phyloP scores from a whole-genome alignment of 1,140 invertebrate genomes.

The Nasonia vitripennis region DNA sequence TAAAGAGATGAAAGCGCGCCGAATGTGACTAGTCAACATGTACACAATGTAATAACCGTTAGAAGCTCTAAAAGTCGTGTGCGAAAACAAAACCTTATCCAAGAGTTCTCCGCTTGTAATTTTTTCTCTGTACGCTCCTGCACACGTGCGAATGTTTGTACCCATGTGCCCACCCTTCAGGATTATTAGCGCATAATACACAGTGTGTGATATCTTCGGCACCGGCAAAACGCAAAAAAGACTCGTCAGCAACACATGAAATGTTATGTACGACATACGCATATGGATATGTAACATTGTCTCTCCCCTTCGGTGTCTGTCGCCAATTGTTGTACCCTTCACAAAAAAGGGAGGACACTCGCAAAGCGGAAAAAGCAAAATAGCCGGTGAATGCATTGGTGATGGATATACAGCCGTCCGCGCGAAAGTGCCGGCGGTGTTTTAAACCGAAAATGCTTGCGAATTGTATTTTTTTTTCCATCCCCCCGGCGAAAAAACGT shows the following conservation, averaged over 20 bases:
- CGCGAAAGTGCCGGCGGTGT: conserved; percentile 44
- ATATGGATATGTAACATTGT: conserved; percentile 54
- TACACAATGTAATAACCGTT: conserved; percentile 8
- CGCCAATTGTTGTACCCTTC: background rate
- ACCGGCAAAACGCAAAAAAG: conserved; percentile 7
- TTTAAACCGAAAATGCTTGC: conserved; percentile 31
- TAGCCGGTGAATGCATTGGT: conserved; percentile 59
- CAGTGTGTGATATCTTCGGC: conserved; percentile 18
- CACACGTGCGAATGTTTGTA: conserved; percentile 16
- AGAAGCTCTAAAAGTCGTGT: conserved; percentile 13
- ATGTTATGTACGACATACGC: background rate
- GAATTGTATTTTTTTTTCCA: conserved; percentile 23
- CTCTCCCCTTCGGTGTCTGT: conserved; percentile 57
- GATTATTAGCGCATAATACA: conserved; percentile 18
- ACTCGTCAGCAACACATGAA: conserved; percentile 3
- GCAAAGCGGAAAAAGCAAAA: conserved; percentile 44
- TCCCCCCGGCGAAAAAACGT: background rate
- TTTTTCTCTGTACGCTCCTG: background rate
- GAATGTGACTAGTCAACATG: background rate
- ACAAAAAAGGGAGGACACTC: conserved; percentile 21
- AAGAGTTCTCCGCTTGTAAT: conserved; percentile 19
- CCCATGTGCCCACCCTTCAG: background rate
- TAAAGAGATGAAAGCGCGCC: conserved; percentile 5
- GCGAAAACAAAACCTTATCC: conserved; percentile 25
- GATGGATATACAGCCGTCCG: conserved; percentile 59